Percentiles rank a stretch among this genome's conserved stretches.
Conservation (phyloP, 2,113 vertebrate species). For the Peucedramus taeniatus region DNA sequence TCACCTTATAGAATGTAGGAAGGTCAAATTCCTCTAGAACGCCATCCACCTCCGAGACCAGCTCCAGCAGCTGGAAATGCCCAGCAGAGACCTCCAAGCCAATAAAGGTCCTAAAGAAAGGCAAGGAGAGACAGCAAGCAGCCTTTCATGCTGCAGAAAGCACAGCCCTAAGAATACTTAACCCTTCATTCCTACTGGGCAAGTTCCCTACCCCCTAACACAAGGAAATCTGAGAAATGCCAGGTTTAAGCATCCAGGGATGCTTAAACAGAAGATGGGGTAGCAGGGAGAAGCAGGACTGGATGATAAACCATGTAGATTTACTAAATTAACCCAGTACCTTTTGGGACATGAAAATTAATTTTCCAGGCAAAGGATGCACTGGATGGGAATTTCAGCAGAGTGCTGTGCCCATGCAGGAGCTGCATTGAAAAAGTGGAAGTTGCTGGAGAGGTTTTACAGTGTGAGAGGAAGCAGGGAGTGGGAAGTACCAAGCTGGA, state of each 20-base stretch:
- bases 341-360: neutral
- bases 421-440: neutral
- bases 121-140: neutral
- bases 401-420: rapidly evolving
- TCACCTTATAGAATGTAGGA: constrained; percentile 88
- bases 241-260: neutral
- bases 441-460: neutral
- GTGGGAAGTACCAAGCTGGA: neutral
- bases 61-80: constrained; percentile 79
- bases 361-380: neutral
- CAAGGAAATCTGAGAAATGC: neutral
- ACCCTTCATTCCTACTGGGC: neutral
- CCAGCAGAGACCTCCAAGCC: constrained; percentile 84
- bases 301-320: neutral
- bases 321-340: neutral
- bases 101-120: constrained; percentile 84
- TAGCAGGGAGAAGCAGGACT: neutral
- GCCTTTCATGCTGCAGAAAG: neutral
- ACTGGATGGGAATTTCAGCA: neutral
- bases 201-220: neutral
- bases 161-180: neutral
- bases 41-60: constrained; percentile 81
- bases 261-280: neutral
- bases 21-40: constrained; percentile 88
- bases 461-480: neutral